Conservation (phyloP, 1,140 invertebrate genomes). For the Ctenoplectra terminalis region DNA sequence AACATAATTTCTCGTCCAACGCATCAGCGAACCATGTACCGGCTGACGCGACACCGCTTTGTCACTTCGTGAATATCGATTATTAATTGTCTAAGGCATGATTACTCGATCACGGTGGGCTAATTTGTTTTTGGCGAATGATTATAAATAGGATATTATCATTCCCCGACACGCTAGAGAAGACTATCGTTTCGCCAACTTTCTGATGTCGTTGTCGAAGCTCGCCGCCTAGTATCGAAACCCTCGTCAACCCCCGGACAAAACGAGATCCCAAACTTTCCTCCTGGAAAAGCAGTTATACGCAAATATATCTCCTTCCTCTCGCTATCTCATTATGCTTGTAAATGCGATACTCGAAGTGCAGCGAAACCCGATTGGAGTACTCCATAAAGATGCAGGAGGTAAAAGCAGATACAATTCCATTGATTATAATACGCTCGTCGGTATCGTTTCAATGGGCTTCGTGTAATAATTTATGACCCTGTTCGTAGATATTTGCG, state of each 20-base stretch:
- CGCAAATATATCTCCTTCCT: constrained; percentile 22
- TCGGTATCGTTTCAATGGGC: not conserved
- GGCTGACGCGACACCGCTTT: constrained; percentile 22
- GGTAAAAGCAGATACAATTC: constrained; percentile 13
- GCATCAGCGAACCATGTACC: not conserved
- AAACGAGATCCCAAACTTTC: constrained; percentile 48
- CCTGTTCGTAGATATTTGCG: not conserved
- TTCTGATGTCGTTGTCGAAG: not conserved
- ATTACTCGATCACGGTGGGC: constrained; percentile 22
- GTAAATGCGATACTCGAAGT: constrained; percentile 16
- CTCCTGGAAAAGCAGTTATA: constrained; percentile 43
- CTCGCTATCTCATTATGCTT: constrained; percentile 46
- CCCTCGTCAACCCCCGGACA: not conserved
- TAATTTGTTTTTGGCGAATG: constrained; percentile 37
- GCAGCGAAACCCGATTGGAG: constrained; percentile 13
- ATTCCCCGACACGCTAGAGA: not conserved
- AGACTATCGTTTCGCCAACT: constrained; percentile 2
- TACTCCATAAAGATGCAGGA: constrained; percentile 30
- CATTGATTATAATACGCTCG: constrained; percentile 43
- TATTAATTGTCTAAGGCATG: constrained; percentile 42
- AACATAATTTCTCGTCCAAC: constrained; percentile 19
- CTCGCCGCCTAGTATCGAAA: not conserved
- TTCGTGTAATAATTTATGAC: constrained; percentile 17
- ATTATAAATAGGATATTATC: constrained; percentile 54
- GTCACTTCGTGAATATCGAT: constrained; percentile 50